These are phyloP conservation scores for Acanthochromis polyacanthus DNA, from an alignment of 2,113 vertebrate genomes.

Conservation along the genomic window DNA sequence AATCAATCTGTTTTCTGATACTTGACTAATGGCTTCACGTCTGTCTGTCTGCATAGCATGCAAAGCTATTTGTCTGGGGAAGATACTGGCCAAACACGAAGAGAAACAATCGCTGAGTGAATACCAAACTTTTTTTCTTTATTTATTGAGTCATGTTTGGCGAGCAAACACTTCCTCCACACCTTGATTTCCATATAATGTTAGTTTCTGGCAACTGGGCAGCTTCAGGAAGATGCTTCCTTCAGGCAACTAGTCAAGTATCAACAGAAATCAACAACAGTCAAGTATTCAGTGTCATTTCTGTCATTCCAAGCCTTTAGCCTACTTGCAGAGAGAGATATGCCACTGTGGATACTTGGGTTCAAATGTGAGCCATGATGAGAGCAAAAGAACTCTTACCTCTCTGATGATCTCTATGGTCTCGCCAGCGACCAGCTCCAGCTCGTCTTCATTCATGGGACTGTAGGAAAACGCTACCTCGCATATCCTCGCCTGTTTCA, in stretches of 20 bases:
- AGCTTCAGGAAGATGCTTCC: background rate
- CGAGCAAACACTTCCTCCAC: conserved; percentile 4
- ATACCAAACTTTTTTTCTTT: background rate
- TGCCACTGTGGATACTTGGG: background rate
- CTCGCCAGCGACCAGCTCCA: conserved; percentile 86
- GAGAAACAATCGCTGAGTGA: background rate
- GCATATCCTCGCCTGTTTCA: conserved; percentile 83
- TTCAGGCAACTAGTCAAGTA: background rate
- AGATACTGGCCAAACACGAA: background rate
- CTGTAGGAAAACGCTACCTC: conserved; percentile 85
- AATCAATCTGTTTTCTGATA: background rate
- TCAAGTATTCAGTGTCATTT: background rate
- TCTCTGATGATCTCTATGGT: conserved; percentile 87
- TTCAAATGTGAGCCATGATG: background rate
- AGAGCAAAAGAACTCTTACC: conserved; percentile 56
- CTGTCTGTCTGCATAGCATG: background rate
- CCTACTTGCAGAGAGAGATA: background rate
- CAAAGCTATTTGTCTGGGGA: too few relatives aligned
- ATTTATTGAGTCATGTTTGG: background rate
- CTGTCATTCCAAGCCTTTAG: background rate
- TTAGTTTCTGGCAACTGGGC: background rate
- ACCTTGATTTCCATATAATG: conserved; percentile 25
- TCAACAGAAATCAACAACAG: too few relatives aligned
- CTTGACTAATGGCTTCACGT: background rate
- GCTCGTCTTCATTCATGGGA: conserved; percentile 84